Evolutionary conservation across 2,888 invertebrate species (phyloP).

Genomic region (Drosophila anceps): DNA sequence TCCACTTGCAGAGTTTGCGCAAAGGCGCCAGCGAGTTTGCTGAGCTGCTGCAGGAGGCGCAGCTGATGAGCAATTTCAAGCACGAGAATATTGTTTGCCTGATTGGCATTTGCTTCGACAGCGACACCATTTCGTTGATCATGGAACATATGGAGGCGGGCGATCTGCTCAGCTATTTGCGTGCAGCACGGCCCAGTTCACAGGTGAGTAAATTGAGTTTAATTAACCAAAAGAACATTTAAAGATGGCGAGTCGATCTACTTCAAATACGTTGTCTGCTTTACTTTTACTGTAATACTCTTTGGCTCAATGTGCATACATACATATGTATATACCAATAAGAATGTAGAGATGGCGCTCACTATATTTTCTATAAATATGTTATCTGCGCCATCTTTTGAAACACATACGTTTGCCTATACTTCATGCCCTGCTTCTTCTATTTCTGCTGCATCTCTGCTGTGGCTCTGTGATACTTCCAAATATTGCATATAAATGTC

Average conservation of each 20-base stretch:
- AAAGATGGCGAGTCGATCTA: background rate
- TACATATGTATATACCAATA: too few relatives aligned
- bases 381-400: too few relatives aligned
- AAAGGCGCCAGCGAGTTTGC: conserved; percentile 95
- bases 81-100: conserved; percentile 97
- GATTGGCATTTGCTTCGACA: conserved; percentile 97
- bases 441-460: background rate
- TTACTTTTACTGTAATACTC: background rate
- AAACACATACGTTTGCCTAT: background rate
- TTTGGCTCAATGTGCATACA: background rate
- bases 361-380: background rate
- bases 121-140: conserved; percentile 96
- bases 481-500: too few relatives aligned
- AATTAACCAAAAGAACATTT: background rate
- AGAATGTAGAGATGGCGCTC: background rate
- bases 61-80: conserved; percentile 98
- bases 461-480: background rate
- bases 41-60: conserved; percentile 98
- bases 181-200: conserved; percentile 91
- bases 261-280: background rate
- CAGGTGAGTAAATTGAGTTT: conserved; percentile 85
- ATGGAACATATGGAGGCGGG: conserved; percentile 99
- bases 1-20: conserved; percentile 89
- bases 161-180: conserved; percentile 95
- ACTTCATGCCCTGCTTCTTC: background rate